These are phyloP conservation scores for Volucella zonaria DNA, from an alignment of 2,888 invertebrate species.

Conservation along the genomic window DNA sequence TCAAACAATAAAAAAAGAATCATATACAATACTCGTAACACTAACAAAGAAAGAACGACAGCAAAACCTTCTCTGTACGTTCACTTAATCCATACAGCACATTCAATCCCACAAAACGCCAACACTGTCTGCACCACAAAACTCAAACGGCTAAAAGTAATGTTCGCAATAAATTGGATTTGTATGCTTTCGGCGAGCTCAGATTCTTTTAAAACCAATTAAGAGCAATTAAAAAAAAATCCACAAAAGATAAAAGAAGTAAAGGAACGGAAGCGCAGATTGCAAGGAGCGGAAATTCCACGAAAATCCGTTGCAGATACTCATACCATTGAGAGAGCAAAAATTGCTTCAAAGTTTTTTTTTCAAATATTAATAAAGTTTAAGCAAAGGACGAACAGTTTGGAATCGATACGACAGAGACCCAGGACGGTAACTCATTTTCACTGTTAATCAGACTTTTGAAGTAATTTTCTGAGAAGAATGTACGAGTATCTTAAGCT, in stretches of 20 bases:
- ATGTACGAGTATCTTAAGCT: no score
- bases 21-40: not conserved
- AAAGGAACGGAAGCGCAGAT: slow-evolving; percentile 2
- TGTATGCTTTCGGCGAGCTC: slow-evolving; percentile 1
- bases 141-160: slow-evolving; percentile 14
- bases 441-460: no score
- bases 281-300: not conserved
- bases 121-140: not conserved
- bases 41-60: not conserved
- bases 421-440: no score
- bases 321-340: not conserved
- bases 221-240: slow-evolving; percentile 20
- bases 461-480: no score
- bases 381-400: no score
- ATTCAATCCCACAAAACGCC: not conserved
- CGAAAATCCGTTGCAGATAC: not conserved
- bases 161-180: slow-evolving; percentile 17
- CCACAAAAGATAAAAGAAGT: not conserved
- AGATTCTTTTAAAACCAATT: slow-evolving; percentile 38
- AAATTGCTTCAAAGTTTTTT: not conserved
- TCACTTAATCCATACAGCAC: not conserved
- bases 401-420: no score
- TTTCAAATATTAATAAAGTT: no score
- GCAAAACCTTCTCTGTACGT: no score
- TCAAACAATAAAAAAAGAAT: not conserved